Evolutionary conservation across 2,113 vertebrate genomes (phyloP), one percentile per base, ranked within the genome.

Genomic region (Carlito syrichta): DNA sequence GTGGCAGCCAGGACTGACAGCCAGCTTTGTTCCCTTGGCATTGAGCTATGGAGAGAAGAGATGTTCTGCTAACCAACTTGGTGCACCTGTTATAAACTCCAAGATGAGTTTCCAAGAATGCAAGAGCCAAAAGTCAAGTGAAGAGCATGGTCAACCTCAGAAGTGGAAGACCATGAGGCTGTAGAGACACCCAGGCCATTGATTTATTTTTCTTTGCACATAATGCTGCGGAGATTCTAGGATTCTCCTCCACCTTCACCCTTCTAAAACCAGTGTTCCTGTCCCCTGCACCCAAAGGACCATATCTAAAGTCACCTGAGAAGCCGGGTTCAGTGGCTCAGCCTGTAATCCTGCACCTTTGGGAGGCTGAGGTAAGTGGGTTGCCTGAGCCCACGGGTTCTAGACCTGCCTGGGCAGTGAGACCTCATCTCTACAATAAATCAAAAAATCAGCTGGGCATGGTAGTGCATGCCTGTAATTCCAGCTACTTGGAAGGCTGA

Each of bases 221-320:
- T 17, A 32, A 27, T 38, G 17, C 25, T 50, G 13, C 50, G 35
- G 50, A 40, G 19, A 90, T 58, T 58, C 60, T 58, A 69, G 79
- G 78, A 69, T 68, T 35, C 68, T 9, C 27, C 27, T 14, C 5
- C 40, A 30, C 12, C 10, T 16, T 25, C 2, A 27, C 38, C 60
- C 68, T 66, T 22, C 68, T 58, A 23, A 56, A 54, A 12, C 66
- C 52, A 48, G 3, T 1, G 13, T 68, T 22, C 14, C 62, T 58
- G 32, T 0, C 0, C 45, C 2, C 16, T 14, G 8, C 62, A 8
- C 25, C 12, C 6, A 7, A 25, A 40, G 19, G 50, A 50, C 32
- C 62, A 50, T 19, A 16, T 40, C 2, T 3, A 35, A 43, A 23
- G 8, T 30, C 12, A n/a, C n/a, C n/a, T n/a, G n/a, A n/a, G n/a